phyloP scores from a whole-genome alignment of 2,888 invertebrate genomes.

The Patella depressa region DNA sequence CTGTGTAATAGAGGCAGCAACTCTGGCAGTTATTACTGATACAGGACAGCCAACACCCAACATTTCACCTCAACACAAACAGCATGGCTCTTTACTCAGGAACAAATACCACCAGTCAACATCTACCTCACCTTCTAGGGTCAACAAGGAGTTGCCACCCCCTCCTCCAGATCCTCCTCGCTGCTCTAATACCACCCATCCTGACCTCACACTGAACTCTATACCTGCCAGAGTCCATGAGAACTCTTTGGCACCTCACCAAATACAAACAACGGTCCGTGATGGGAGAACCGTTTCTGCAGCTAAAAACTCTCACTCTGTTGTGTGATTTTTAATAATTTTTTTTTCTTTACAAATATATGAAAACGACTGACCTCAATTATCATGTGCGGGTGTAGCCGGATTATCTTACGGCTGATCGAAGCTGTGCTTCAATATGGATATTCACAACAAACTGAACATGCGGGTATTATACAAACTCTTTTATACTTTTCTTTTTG shows the following conservation, averaged over 20 bases:
- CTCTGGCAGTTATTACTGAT: neutral
- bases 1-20: constrained; percentile 10
- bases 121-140: constrained; percentile 2
- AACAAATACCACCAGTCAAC: constrained; percentile 12
- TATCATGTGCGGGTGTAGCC: constrained; percentile 8
- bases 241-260: constrained; percentile 2
- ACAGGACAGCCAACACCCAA: neutral
- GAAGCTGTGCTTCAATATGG: constrained; percentile 7
- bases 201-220: constrained; percentile 10
- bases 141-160: neutral
- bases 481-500: constrained; percentile 5
- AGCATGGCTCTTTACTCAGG: neutral
- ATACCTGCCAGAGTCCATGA: neutral
- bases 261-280: constrained; percentile 7
- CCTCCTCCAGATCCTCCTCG: constrained; percentile 5
- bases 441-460: constrained; percentile 10
- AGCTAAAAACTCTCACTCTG: constrained; percentile 10
- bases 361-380: constrained; percentile 10
- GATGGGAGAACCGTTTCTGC: constrained; percentile 7
- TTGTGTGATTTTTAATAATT: constrained; percentile 10
- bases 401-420: constrained; percentile 8
- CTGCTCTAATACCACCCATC: neutral
- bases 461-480: constrained; percentile 13
- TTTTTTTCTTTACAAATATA: constrained; percentile 5
- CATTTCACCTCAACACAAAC: neutral